Evolutionary conservation across 2,797 vertebrate species (phyloP), one percentile per base, ranked within the genome.

Genomic region (Ptychadena robeensis): DNA sequence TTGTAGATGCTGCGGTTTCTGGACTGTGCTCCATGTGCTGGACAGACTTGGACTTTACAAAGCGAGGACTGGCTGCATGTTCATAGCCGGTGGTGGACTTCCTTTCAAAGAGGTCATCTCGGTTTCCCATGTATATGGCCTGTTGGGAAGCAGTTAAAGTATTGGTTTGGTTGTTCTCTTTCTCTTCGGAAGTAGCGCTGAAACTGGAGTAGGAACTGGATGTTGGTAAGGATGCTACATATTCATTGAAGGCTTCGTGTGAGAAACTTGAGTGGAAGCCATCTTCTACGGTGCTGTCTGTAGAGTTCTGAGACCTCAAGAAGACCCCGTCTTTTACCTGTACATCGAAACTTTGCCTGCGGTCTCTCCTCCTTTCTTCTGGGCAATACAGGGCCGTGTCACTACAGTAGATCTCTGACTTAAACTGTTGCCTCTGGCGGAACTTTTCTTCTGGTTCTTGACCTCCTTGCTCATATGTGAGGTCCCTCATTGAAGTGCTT

Each of bases 171-270:
- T 91, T 92, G 0, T 91, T 94, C 74, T 95, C 95, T 88, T 98
- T 97, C 86, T 98, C 96, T 80, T 98, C 96, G 0, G 96, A 96
- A 0, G 96, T 95, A 9, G 95, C 93, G 0, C 96, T 98, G 91
- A 98, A 97, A 91, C 96, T 98, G n/a, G 96, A 98, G 86, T 97
- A 98, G 78, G 96, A 96, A 87, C 95, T 97, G 82, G 97, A 97
- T 3, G 93, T 94, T 0, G 95, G 95, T 79, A 96, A 92, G n/a
- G 96, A 97, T 75, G 93, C 93, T 0, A 93, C 92, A 57, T 96
- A 97, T 87, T 95, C 91, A 0, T 93, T 87, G 81, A 97, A 98
- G 88, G 94, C 90, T 85, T 96, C 94, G 0, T 94, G 95, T 37
- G 93, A 94, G 90, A 95, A 97, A 83, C 92, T 93, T 2, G 94